Evolutionary conservation across 2,113 vertebrate genomes (phyloP), one percentile per base, ranked within the genome.

Genomic region (Paracanthobrama guichenoti): DNA sequence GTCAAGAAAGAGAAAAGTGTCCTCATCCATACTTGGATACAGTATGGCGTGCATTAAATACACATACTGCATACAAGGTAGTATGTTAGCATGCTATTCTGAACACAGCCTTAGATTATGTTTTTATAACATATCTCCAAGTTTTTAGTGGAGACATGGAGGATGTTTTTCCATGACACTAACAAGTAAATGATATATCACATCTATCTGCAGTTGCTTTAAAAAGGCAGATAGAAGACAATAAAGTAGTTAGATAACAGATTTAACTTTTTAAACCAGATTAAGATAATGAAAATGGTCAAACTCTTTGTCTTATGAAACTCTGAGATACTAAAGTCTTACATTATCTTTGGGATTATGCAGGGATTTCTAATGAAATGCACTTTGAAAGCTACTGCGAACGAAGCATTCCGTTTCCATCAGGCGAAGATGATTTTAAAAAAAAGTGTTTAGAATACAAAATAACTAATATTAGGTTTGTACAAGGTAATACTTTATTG

Each of bases 331-430:
- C 31, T 42, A 11, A 87, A 72, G 76, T 72, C 66, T 69, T 69
- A 39, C 35, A 39, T 82, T 84, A 71, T 72, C 53, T 88, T 88
- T 85, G 81, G 87, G 84, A 82, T 72, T 83, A 81, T 89, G 90
- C 89, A 93, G 86, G 87, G 89, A 93, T 91, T 87, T 86, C 79
- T 88, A 87, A 85, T 89, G 87, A 78, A 87, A 89, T 79, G 90
- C 91, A 93, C 90, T 92, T 93, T 94, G 89, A 90, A 88, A 83
- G 72, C 86, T 78, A 55, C 76, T 87, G 82, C 71, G 78, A 79
- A 57, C 73, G 44, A 88, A 82, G 85, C 71, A 74, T 87, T 85
- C 72, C 64, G 85, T 74, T 64, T 82, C 82, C 50, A 81, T 85
- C n/a, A 53, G 67, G 84, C 62, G 16, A 85, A 78, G 35, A 87